Evolutionary conservation across 2,113 vertebrate species (phyloP).

Genomic region (Sinocyclocheilus anshuiensis): DNA sequence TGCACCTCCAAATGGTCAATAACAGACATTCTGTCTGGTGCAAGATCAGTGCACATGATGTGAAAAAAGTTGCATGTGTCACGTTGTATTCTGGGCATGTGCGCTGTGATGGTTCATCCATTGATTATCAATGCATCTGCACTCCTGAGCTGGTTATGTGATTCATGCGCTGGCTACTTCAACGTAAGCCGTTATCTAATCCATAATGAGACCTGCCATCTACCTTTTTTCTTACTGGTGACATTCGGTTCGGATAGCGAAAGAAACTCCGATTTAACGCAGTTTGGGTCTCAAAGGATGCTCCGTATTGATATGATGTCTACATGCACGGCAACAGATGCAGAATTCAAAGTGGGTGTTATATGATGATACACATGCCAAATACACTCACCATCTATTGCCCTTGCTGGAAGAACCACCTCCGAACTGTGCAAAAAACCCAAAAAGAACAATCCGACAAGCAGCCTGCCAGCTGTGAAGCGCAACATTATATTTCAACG

Average conservation of each 20-base stretch:
- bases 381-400: slow-evolving; percentile 74
- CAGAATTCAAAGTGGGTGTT: not conserved
- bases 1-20: not conserved
- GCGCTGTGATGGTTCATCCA: slow-evolving; percentile 7
- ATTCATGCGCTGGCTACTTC: not conserved
- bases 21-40: not conserved
- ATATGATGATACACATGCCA: not conserved
- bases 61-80: slow-evolving; percentile 27
- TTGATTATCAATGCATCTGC: slow-evolving; percentile 21
- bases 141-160: not conserved
- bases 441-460: slow-evolving; percentile 71
- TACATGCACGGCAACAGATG: slow-evolving; percentile 31
- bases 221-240: not conserved
- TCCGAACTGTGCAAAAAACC: slow-evolving; percentile 76
- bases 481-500: slow-evolving; percentile 66
- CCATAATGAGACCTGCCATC: not conserved
- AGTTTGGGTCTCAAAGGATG: not conserved
- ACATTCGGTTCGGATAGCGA: not conserved
- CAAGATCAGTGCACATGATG: not conserved
- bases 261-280: not conserved
- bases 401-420: slow-evolving; percentile 68
- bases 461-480: slow-evolving; percentile 67
- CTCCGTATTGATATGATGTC: not conserved
- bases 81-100: slow-evolving; percentile 24
- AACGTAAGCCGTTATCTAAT: not conserved